These are phyloP conservation scores for Andrena hattorfiana DNA, from an alignment of 2,888 invertebrate genomes.

Conservation along the genomic window DNA sequence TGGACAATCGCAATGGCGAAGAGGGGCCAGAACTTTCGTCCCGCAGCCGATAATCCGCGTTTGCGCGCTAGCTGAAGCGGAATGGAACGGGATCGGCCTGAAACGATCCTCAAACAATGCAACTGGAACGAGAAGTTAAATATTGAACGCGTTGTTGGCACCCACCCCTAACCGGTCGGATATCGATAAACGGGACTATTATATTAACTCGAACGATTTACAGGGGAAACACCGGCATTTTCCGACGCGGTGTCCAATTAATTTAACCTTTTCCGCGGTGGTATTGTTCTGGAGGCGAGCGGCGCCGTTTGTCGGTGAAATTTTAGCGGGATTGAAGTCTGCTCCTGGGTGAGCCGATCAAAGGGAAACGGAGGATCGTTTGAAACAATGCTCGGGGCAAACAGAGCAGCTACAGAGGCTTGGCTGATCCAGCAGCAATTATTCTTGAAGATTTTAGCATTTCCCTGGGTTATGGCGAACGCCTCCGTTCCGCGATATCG, in stretches of 20 bases:
- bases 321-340: not conserved
- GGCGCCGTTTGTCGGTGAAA: not conserved
- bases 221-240: conserved; percentile 4
- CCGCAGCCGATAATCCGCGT: conserved; percentile 41
- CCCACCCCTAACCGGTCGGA: not conserved
- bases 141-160: conserved; percentile 47
- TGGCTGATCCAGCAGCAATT: not conserved
- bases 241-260: conserved; percentile 1
- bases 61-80: conserved; percentile 19
- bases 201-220: conserved; percentile 31
- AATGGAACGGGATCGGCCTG: conserved; percentile 18
- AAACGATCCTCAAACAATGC: conserved; percentile 34
- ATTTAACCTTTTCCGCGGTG: not conserved
- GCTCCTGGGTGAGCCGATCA: not conserved
- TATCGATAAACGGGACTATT: conserved; percentile 10
- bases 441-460: conserved; percentile 20
- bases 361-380: not conserved
- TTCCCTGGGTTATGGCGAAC: conserved; percentile 25
- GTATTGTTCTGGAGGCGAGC: not conserved
- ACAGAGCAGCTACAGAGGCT: not conserved
- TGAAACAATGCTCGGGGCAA: not conserved
- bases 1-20: conserved; percentile 1
- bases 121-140: conserved; percentile 49
- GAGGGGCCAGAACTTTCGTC: conserved; percentile 16
- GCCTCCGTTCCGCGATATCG: conserved; percentile 42